Conservation (phyloP, 2,888 invertebrate genomes). For the Drosophila emarginata region DNA sequence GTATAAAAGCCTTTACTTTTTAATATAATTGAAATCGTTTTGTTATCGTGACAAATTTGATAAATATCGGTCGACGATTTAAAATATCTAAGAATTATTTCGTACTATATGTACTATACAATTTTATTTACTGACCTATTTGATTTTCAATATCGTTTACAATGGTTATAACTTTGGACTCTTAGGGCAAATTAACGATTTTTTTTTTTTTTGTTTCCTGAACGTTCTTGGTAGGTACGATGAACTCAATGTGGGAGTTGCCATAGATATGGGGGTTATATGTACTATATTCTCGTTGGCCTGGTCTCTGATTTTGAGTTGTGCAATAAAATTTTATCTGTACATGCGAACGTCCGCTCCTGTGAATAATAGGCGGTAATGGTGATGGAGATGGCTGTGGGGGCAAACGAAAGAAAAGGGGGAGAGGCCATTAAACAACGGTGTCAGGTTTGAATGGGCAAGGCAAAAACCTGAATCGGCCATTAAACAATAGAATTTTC, state of each 20-base stretch:
- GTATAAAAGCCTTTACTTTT: no score
- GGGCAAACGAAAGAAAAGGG: no score
- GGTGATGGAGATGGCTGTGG: no score
- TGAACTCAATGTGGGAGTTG: conserved; percentile 55
- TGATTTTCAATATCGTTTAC: conserved; percentile 15
- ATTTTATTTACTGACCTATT: no score
- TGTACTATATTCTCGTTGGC: conserved; percentile 31
- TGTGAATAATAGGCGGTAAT: conserved; percentile 18
- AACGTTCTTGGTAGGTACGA: neutral
- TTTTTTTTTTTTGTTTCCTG: conserved; percentile 60
- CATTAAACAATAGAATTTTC: conserved; percentile 70
- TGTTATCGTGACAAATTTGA: no score
- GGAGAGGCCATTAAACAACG: conserved; percentile 67
- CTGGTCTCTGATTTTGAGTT: conserved; percentile 69
- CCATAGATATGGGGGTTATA: conserved; percentile 20
- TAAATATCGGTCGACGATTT: no score
- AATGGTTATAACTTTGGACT: conserved; percentile 17
- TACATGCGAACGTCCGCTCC: conserved; percentile 64
- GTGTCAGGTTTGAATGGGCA: conserved; percentile 72
- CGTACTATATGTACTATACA: no score
- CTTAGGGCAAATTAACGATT: conserved; percentile 61
- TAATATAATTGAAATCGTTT: no score
- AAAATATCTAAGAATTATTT: no score
- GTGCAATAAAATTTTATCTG: conserved; percentile 76
- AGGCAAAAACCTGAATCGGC: conserved; percentile 63